Evolutionary conservation across 2,888 invertebrate genomes (phyloP), one percentile per base, ranked within the genome.

Genomic region (Ichneumoninae sp.): DNA sequence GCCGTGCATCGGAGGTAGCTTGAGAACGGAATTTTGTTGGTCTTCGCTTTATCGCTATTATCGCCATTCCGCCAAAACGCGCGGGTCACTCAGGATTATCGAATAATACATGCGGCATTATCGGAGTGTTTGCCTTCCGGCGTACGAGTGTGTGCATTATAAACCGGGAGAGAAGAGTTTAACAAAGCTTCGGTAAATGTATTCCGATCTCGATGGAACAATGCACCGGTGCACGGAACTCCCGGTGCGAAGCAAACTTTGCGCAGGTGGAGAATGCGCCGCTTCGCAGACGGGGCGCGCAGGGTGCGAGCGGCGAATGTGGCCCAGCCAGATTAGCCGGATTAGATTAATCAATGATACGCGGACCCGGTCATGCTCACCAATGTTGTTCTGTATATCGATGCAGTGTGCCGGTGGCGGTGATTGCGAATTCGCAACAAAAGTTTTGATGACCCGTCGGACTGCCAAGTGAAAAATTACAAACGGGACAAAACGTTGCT

Each of bases 191-290:
- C 57, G 22, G 22, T 57, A 26, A 22, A 57, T 10, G 8, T 57
- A 57, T 57, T 57, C 8, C 57, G 26, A 22, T 13, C 22, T 26
- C 26, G 57, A 57, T 57, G 57, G 26, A 57, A 57, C 57, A 57
- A 57, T 57, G 57, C 22, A 47, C 44, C 4, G 44, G 44, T 47
- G 26, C 57, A 10, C 22, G 57, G 57, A 57, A 57, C 57, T 22
- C 57, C 8, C 57, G 10, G 57, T 57, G 26, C 75, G 30, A 30
- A 82, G 63, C 78, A 82, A 85, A 85, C 79, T 85, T 82, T 71
- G 54, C 74, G 52, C 66, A 75, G 50, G 40, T 60, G 40, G 78
- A 82, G 81, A 82, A 75, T 71, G 75, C 78, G 36, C 30, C n/a
- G 40, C 13, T 70, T 54, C 22, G 40, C 52, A 22, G 75, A 85